These are phyloP conservation scores for Tarsius wallacei DNA, from an alignment of 2,797 vertebrate species.

Conservation along the genomic window DNA sequence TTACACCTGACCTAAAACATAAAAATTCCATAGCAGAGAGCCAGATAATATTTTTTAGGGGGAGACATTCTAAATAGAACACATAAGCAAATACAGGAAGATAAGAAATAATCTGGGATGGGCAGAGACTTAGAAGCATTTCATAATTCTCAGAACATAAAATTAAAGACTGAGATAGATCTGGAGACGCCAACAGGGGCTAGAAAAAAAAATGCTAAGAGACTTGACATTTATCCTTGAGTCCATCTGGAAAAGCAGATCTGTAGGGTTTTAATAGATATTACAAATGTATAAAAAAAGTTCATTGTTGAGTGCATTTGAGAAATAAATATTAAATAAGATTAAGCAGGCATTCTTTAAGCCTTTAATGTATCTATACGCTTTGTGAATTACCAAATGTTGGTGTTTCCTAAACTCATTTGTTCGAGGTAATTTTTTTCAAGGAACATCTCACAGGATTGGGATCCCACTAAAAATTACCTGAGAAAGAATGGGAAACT, in stretches of 20 bases:
- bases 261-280: neutral
- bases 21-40: neutral
- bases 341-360: neutral
- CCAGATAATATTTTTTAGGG: neutral
- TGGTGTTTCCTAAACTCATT: neutral
- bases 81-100: neutral
- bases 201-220: neutral
- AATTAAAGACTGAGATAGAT: neutral
- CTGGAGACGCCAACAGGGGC: neutral
- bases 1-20: neutral
- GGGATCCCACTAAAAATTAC: neutral
- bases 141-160: neutral
- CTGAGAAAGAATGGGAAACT: neutral
- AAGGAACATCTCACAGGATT: neutral
- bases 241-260: neutral
- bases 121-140: neutral
- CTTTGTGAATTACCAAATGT: neutral
- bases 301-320: neutral
- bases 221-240: neutral
- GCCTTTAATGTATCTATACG: neutral
- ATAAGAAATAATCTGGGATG: neutral
- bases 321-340: slow-evolving; percentile 9
- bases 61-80: neutral
- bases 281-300: neutral
- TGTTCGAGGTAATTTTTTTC: slow-evolving; percentile 7